Evolutionary conservation across 2,113 vertebrate species (phyloP).

Genomic region (Siniperca knerii): DNA sequence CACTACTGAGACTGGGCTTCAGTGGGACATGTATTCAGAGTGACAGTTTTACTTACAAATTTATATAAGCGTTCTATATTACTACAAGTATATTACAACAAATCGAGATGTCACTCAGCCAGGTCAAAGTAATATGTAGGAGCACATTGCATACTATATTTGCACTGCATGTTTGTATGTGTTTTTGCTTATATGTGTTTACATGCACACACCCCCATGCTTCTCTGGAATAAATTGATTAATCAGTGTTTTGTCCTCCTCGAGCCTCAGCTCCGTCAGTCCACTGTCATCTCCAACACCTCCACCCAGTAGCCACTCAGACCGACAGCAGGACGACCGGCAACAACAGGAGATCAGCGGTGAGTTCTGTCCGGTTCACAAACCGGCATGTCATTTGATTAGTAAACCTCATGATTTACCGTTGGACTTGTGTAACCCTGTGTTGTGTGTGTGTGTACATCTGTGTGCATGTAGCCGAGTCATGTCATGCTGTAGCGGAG

Average conservation of each 20-base stretch:
- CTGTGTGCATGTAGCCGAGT: slow-evolving; percentile 34
- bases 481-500: slow-evolving; percentile 35
- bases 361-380: slow-evolving; percentile 57
- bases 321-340: slow-evolving; percentile 81
- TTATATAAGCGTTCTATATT: not conserved
- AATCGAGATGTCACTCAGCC: not conserved
- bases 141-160: not conserved
- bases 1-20: not conserved
- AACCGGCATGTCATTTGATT: not conserved
- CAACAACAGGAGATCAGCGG: slow-evolving; percentile 81
- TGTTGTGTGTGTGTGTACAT: slow-evolving; percentile 23
- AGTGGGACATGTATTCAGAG: not conserved
- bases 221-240: slow-evolving; percentile 12
- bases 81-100: not conserved
- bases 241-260: slow-evolving; percentile 35
- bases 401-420: not conserved
- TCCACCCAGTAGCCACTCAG: slow-evolving; percentile 79
- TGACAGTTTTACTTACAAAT: not conserved
- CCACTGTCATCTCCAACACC: slow-evolving; percentile 88
- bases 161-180: not conserved
- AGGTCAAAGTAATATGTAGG: not conserved
- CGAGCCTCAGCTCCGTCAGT: slow-evolving; percentile 90
- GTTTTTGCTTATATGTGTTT: not conserved
- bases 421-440: not conserved
- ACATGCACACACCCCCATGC: not conserved